A percentile compares a stretch with the other conserved stretches of the same genome.
Conservation (phyloP, 2,113 vertebrate genomes). For the Pachypanchax playfairii region DNA sequence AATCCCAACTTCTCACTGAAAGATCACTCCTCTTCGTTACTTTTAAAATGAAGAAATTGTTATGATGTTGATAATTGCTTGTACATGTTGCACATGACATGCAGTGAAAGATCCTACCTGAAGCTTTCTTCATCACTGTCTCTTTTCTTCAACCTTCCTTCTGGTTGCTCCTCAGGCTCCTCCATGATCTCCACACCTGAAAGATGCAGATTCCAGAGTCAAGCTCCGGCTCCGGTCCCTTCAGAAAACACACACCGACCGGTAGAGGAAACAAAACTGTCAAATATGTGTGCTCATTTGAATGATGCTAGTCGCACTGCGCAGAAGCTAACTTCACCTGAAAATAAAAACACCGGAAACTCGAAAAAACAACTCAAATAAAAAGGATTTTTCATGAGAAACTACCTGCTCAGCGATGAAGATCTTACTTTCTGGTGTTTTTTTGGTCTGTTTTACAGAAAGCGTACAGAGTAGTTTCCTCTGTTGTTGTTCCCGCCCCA, state of each 20-base stretch:
- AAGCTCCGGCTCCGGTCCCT: no score
- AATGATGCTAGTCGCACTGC: background rate
- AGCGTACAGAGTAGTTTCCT: background rate
- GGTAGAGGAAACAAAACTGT: no score
- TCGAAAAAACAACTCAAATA: background rate
- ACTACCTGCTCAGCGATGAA: slow-evolving; percentile 14
- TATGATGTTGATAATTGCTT: no score
- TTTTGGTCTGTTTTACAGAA: background rate
- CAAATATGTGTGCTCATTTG: no score
- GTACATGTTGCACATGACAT: no score
- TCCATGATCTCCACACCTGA: slow-evolving; percentile 56
- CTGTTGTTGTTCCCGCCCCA: slow-evolving; percentile 13
- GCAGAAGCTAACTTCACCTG: background rate
- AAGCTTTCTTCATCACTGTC: slow-evolving; percentile 43
- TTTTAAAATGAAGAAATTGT: no score
- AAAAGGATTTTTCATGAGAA: background rate
- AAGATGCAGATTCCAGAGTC: background rate
- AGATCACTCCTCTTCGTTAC: no score
- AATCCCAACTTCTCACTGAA: no score
- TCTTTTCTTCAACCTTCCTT: slow-evolving; percentile 7
- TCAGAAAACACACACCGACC: no score
- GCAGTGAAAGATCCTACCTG: slow-evolving; percentile 59
- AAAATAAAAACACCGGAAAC: fast-evolving
- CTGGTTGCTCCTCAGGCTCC: slow-evolving; percentile 46
- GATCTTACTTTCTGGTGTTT: background rate